Percentiles rank a stretch among this genome's conserved stretches.
phyloP scores from a whole-genome alignment of 2,888 invertebrate genomes.

The Leucania comma region DNA sequence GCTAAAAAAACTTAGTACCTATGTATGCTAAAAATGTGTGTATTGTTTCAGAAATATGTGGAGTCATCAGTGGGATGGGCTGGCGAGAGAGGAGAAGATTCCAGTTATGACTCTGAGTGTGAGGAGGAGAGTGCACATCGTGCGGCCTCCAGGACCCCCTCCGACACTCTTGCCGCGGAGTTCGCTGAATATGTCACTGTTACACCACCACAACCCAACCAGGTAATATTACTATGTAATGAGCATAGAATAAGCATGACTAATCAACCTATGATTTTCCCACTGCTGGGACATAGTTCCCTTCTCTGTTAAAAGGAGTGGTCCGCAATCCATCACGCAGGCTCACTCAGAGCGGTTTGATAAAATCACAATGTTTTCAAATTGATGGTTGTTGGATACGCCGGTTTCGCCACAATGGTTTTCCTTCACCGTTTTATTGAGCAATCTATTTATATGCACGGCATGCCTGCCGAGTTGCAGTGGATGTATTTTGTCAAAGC shows the following conservation, averaged over 20 bases:
- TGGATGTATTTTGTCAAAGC: constrained; percentile 31
- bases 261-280: neutral
- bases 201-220: constrained; percentile 80
- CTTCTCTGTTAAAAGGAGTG: neutral
- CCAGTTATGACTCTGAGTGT: constrained; percentile 96
- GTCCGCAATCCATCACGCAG: neutral
- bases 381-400: neutral
- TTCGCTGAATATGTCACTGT: constrained; percentile 95
- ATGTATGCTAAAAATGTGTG: constrained; percentile 6
- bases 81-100: constrained; percentile 93
- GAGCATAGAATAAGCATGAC: neutral
- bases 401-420: constrained; percentile 12
- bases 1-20: neutral
- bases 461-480: constrained; percentile 7
- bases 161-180: constrained; percentile 96
- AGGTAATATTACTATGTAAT: constrained; percentile 71
- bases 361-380: neutral
- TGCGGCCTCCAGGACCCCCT: constrained; percentile 95
- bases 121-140: constrained; percentile 93
- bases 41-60: constrained; percentile 93
- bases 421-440: constrained; percentile 23
- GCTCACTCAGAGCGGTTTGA: neutral
- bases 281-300: neutral
- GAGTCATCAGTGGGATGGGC: constrained; percentile 92
- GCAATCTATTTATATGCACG: constrained; percentile 29